phyloP scores from a whole-genome alignment of 2,797 vertebrate species.

The Megaceryle alcyon region DNA sequence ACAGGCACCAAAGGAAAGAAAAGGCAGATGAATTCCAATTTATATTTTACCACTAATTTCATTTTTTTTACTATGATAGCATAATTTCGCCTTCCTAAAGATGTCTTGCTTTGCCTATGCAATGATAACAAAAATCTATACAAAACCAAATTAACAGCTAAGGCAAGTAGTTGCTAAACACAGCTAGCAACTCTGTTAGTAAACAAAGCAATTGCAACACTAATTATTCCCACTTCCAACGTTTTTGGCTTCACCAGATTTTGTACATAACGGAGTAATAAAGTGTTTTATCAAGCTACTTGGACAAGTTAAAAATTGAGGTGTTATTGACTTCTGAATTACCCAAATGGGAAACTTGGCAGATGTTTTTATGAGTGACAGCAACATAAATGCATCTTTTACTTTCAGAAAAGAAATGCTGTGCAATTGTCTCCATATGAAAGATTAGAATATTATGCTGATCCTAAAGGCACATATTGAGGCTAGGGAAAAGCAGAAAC shows the following conservation, averaged over 20 bases:
- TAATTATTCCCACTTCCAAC: neutral
- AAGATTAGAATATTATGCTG: neutral
- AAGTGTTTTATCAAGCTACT: neutral
- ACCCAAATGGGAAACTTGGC: neutral
- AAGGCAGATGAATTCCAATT: neutral
- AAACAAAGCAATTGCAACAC: neutral
- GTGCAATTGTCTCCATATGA: accelerated
- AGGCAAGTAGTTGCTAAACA: neutral
- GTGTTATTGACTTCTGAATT: neutral
- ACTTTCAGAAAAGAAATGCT: neutral
- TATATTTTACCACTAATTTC: neutral
- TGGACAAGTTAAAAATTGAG: neutral
- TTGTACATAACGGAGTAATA: neutral
- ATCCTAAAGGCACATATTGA: accelerated
- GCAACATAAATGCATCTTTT: neutral
- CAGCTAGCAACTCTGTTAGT: neutral
- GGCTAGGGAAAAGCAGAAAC: accelerated
- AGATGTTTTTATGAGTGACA: neutral
- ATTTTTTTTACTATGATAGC: neutral
- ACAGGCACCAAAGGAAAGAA: neutral
- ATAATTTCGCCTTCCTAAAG: neutral
- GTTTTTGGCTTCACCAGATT: neutral
- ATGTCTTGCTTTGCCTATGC: neutral
- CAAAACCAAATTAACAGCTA: neutral
- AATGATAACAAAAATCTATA: neutral